Evolutionary conservation across 2,888 invertebrate genomes (phyloP).

Genomic region (Athetis lepigone): DNA sequence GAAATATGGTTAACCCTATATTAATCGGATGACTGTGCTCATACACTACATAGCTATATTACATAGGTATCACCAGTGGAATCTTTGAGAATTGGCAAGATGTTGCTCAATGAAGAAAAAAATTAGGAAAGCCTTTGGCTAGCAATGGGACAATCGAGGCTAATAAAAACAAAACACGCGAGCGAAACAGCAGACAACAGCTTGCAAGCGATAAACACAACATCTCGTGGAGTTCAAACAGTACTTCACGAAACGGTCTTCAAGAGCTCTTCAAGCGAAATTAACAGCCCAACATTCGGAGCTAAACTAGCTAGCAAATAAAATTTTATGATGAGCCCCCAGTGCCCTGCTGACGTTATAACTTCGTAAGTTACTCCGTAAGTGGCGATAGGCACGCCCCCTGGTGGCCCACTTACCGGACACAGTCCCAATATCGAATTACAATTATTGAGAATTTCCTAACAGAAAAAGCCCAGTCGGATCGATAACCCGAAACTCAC

Average conservation of each 20-base stretch:
- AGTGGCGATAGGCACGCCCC: slow-evolving; percentile 44
- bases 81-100: too few species aligned
- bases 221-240: too few species aligned
- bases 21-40: too few species aligned
- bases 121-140: too few species aligned
- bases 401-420: slow-evolving; percentile 44
- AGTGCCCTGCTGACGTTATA: slow-evolving; percentile 36
- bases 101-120: too few species aligned
- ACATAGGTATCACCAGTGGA: too few species aligned
- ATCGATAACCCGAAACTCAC: slow-evolving; percentile 15
- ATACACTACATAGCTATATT: too few species aligned
- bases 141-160: too few species aligned
- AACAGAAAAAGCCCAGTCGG: slow-evolving; percentile 6
- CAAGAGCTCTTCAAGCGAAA: background rate
- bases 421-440: slow-evolving; percentile 26
- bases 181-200: too few species aligned
- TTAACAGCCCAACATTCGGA: slow-evolving; percentile 19
- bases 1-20: too few species aligned
- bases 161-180: too few species aligned
- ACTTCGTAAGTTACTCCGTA: slow-evolving; percentile 33
- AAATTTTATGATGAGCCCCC: slow-evolving; percentile 37
- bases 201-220: too few species aligned
- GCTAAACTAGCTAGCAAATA: slow-evolving; percentile 27
- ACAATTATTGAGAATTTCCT: slow-evolving; percentile 29
- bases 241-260: background rate